Evolutionary conservation across 2,888 invertebrate species (phyloP).

Genomic region (Argynnis bischoffii): DNA sequence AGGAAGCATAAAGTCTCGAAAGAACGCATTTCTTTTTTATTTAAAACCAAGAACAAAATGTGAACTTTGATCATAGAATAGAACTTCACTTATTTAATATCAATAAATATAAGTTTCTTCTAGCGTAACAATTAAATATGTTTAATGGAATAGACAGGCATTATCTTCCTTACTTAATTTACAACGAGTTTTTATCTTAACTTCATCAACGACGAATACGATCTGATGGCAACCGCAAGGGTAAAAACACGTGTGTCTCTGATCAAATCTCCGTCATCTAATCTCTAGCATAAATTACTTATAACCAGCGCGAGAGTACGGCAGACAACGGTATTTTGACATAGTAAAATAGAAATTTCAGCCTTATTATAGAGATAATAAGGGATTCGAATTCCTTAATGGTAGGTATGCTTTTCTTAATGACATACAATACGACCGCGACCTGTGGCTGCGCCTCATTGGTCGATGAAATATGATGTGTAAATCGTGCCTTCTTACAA

Average conservation of each 20-base stretch:
- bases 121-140: slow-evolving; percentile 10
- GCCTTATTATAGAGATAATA: slow-evolving; percentile 3
- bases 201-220: slow-evolving; percentile 32
- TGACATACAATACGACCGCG: slow-evolving; percentile 54
- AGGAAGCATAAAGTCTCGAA: too few relatives aligned
- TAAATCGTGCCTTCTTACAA: slow-evolving; percentile 44
- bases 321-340: slow-evolving; percentile 12
- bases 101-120: slow-evolving; percentile 5
- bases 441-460: slow-evolving; percentile 44
- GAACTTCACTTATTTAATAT: background rate
- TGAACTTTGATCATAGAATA: background rate
- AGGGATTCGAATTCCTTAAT: slow-evolving; percentile 17
- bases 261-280: slow-evolving; percentile 41
- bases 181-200: slow-evolving; percentile 35
- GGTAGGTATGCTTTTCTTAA: slow-evolving; percentile 45
- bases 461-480: slow-evolving; percentile 62
- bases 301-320: slow-evolving; percentile 38
- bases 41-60: too few relatives aligned
- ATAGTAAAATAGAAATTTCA: background rate
- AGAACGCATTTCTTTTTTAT: too few relatives aligned
- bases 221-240: slow-evolving; percentile 35
- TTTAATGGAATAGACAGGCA: slow-evolving; percentile 16
- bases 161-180: slow-evolving; percentile 25
- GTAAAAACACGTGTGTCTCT: slow-evolving; percentile 34
- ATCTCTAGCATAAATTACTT: slow-evolving; percentile 43